phyloP scores from a whole-genome alignment of 1,140 invertebrate species.

The Rhopalosiphum padi region DNA sequence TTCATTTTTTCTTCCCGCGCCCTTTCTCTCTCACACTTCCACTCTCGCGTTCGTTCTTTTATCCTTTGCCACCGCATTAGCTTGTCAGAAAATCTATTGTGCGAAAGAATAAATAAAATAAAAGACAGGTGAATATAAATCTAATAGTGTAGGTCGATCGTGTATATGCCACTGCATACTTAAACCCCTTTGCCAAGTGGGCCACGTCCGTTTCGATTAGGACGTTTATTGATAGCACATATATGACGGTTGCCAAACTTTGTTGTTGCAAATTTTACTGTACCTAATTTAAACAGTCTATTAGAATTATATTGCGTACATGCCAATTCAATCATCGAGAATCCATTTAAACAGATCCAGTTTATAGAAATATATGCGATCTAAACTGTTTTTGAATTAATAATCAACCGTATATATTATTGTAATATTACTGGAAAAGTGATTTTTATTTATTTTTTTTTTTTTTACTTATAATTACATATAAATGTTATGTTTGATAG shows the following conservation, averaged over 20 bases:
- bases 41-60: background rate
- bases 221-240: slow-evolving; percentile 54
- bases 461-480: background rate
- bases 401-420: background rate
- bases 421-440: background rate
- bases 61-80: background rate
- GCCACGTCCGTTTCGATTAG: slow-evolving; percentile 54
- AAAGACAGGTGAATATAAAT: slow-evolving; percentile 44
- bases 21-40: background rate
- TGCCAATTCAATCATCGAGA: background rate
- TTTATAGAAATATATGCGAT: background rate
- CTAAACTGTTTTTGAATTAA: background rate
- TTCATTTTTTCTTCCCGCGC: background rate
- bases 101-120: slow-evolving; percentile 27
- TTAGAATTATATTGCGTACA: background rate
- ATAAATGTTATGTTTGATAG: background rate
- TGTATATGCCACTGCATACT: slow-evolving; percentile 35
- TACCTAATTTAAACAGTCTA: slow-evolving; percentile 43
- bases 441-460: background rate
- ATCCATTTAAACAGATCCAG: background rate
- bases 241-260: slow-evolving; percentile 24
- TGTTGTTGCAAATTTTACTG: background rate
- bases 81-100: slow-evolving; percentile 30
- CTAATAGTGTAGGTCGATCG: slow-evolving; percentile 2
- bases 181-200: slow-evolving; percentile 51